These are phyloP conservation scores for Chionodraco myersi DNA, from an alignment of 2,113 vertebrate genomes.

Conservation along the genomic window DNA sequence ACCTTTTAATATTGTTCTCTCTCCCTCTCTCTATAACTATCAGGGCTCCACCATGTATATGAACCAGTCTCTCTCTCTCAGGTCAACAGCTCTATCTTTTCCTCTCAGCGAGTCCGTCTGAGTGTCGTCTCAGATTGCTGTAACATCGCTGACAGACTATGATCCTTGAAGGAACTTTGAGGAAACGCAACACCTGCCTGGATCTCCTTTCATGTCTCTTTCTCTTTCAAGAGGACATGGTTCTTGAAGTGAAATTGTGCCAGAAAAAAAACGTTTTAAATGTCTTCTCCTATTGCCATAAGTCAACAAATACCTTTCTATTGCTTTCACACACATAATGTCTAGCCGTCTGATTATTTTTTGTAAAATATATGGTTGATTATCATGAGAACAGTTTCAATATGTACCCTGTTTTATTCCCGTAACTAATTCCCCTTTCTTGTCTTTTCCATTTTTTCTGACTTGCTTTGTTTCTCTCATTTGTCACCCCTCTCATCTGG, in stretches of 20 bases:
- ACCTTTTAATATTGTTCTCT: conserved; percentile 36
- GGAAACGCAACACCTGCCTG: not conserved
- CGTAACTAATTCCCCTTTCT: not conserved
- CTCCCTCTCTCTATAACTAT: not conserved
- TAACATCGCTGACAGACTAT: conserved; percentile 21
- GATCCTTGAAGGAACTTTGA: conserved; percentile 10
- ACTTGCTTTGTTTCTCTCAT: not conserved
- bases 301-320: not conserved
- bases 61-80: conserved; percentile 4
- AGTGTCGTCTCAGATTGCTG: conserved; percentile 9
- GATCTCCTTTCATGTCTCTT: conserved; percentile 6
- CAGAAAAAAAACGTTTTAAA: conserved; percentile 23
- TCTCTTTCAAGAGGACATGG: not conserved
- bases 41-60: conserved; percentile 26
- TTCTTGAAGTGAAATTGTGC: not conserved
- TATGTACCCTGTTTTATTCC: not conserved
- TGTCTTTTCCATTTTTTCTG: not conserved
- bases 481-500: conserved; percentile 9
- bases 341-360: not conserved
- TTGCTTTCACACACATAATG: not conserved
- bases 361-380: conserved; percentile 10
- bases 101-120: conserved; percentile 42
- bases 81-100: conserved; percentile 33
- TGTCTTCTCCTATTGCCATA: not conserved
- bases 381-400: conserved; percentile 8